phyloP scores from a whole-genome alignment of 2,888 invertebrate species.

The Melinopterus prodromus region DNA sequence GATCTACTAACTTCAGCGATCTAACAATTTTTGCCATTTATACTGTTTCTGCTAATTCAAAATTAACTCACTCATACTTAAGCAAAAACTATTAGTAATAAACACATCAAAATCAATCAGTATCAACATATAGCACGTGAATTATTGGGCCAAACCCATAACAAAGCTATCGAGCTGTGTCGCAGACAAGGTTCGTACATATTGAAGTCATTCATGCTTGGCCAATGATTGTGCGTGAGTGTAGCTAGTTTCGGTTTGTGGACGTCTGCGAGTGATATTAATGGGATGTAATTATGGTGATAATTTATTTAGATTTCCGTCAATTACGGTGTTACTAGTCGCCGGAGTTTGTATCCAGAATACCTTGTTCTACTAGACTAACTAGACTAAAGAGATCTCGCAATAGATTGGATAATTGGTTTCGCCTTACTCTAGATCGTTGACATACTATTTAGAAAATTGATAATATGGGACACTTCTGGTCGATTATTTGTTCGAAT shows the following conservation, averaged over 20 bases:
- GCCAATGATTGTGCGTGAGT: neutral
- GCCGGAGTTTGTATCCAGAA: neutral
- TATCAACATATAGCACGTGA: no score
- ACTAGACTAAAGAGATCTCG: neutral
- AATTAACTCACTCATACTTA: no score
- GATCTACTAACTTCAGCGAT: no score
- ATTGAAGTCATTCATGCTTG: neutral
- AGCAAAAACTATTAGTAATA: no score
- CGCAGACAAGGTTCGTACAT: neutral
- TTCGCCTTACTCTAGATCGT: neutral
- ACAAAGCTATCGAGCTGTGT: no score
- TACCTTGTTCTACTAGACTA: neutral
- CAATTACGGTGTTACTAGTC: neutral
- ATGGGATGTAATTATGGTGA: neutral
- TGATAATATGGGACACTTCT: neutral
- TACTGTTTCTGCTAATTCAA: no score
- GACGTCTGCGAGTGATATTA: neutral
- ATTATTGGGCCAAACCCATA: no score
- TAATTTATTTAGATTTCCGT: neutral
- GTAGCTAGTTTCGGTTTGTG: neutral
- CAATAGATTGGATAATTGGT: neutral
- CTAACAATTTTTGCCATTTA: no score
- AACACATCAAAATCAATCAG: no score
- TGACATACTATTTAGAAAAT: neutral
- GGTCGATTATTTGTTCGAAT: no score